Evolutionary conservation across 2,113 vertebrate species (phyloP).

Genomic region (Odobenus rosmarus): DNA sequence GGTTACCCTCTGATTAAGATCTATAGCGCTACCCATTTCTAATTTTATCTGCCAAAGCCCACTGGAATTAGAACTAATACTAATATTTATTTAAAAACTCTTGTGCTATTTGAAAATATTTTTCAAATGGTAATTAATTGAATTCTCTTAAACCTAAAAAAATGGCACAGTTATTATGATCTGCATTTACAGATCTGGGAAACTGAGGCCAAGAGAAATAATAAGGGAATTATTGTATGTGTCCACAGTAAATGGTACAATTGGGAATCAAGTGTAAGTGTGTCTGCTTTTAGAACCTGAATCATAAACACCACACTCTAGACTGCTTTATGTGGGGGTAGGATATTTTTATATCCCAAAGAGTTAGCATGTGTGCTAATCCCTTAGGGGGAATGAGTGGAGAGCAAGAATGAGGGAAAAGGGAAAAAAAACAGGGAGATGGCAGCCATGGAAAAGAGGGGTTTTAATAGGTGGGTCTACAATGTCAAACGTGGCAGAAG

Average conservation of each 20-base stretch:
- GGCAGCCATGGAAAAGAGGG: neutral
- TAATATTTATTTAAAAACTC: neutral
- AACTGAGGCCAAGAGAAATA: slow-evolving; percentile 2
- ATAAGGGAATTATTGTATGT: neutral
- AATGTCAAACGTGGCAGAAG: neutral
- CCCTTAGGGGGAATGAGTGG: neutral
- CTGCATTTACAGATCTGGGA: neutral
- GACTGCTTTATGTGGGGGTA: neutral
- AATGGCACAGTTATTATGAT: neutral
- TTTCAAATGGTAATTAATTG: neutral
- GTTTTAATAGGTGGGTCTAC: neutral
- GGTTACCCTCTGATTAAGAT: neutral
- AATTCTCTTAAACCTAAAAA: neutral
- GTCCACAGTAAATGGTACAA: neutral
- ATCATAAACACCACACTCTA: neutral
- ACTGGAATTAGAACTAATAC: neutral
- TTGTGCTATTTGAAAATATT: neutral
- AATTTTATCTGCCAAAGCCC: neutral
- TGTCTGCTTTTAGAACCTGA: neutral
- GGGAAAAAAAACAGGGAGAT: neutral
- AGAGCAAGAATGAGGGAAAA: neutral
- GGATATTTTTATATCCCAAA: neutral
- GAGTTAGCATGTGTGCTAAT: neutral
- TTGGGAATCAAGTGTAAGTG: neutral
- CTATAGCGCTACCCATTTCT: neutral